Conservation (phyloP, 2,113 vertebrate species). For the Gymnocephalus cernua region DNA sequence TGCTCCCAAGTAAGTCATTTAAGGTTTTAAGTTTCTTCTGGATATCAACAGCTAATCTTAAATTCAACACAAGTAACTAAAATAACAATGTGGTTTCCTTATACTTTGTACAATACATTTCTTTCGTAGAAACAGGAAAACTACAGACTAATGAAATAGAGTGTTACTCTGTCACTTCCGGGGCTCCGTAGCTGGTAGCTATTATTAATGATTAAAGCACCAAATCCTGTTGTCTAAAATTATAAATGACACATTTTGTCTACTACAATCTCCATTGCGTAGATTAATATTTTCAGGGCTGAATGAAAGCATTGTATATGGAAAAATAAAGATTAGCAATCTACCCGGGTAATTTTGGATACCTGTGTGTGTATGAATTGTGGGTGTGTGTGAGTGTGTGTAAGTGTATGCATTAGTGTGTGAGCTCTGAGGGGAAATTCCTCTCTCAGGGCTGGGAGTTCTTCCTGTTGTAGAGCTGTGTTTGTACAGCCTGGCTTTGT, state of each 20-base stretch:
- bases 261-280: conserved; percentile 3
- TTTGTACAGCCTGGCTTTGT: conserved; percentile 87
- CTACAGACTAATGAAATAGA: neutral
- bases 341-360: conserved; percentile 11
- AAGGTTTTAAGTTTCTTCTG: neutral
- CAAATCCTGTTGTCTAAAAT: conserved; percentile 49
- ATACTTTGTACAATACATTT: neutral
- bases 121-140: conserved; percentile 6
- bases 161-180: neutral
- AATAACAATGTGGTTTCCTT: neutral
- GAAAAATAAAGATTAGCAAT: conserved; percentile 41
- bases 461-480: conserved; percentile 87
- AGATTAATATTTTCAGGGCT: conserved; percentile 39
- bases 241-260: conserved; percentile 34
- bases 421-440: conserved; percentile 83
- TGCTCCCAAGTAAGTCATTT: neutral
- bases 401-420: conserved; percentile 53
- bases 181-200: neutral
- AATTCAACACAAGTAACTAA: neutral
- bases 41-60: neutral
- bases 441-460: conserved; percentile 85
- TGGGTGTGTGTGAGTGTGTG: conserved; percentile 24
- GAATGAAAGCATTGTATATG: conserved; percentile 35
- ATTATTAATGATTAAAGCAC: conserved; percentile 23
- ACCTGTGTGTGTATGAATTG: conserved; percentile 22